Conservation (phyloP, 2,888 invertebrate species). For the Ametastegia equiseti region DNA sequence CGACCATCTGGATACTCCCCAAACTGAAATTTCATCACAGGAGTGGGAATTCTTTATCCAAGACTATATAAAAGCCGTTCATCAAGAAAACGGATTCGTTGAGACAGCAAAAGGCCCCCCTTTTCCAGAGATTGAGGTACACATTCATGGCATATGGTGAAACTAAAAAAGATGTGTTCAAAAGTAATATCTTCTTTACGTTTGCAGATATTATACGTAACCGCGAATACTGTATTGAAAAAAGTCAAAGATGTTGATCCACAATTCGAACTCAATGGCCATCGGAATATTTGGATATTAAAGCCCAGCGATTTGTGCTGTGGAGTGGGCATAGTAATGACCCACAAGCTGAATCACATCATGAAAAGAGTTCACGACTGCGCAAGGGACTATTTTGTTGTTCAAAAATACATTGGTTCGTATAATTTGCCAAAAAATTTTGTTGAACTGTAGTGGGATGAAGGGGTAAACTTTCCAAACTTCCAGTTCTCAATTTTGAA, state of each 20-base stretch:
- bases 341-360: constrained; percentile 84
- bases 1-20: constrained; percentile 81
- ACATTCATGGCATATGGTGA: background rate
- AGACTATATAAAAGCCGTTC: constrained; percentile 82
- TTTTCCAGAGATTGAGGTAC: constrained; percentile 37
- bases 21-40: constrained; percentile 60
- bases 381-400: constrained; percentile 81
- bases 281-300: constrained; percentile 90
- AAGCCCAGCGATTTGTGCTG: constrained; percentile 88
- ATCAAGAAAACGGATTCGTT: constrained; percentile 60
- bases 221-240: constrained; percentile 79
- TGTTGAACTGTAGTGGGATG: constrained; percentile 45
- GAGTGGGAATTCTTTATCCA: constrained; percentile 85
- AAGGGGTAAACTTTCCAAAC: too few relatives aligned
- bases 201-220: constrained; percentile 26
- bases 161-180: background rate
- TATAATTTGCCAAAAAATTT: constrained; percentile 52
- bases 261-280: constrained; percentile 85
- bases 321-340: constrained; percentile 88
- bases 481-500: background rate
- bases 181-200: background rate
- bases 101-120: constrained; percentile 22
- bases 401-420: constrained; percentile 92
- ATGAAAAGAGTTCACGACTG: constrained; percentile 79
- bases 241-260: constrained; percentile 80